These are phyloP conservation scores for Calliopsis andreniformis DNA, from an alignment of 1,140 invertebrate genomes.

Conservation along the genomic window DNA sequence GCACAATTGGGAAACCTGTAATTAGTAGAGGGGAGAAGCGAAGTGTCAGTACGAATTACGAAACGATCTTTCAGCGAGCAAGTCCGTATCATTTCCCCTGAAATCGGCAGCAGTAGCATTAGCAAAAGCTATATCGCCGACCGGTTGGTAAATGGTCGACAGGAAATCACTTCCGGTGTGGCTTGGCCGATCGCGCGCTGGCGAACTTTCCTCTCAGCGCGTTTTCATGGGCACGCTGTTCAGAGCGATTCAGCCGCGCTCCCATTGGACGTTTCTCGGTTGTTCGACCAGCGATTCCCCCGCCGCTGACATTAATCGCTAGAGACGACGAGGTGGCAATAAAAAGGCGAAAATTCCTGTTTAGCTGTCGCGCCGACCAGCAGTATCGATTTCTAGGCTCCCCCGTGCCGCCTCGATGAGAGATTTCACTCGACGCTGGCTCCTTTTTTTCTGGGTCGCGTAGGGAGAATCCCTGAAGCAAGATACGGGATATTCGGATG, in stretches of 20 bases:
- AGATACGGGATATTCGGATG: too few species aligned
- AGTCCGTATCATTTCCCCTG: too few species aligned
- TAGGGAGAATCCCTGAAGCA: too few species aligned
- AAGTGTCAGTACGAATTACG: too few species aligned
- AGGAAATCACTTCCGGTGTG: conserved; percentile 43
- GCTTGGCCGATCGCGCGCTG: not conserved
- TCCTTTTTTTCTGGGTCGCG: not conserved
- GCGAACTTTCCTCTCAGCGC: conserved; percentile 24
- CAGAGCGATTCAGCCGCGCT: not conserved
- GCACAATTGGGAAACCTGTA: too few species aligned
- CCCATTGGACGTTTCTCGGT: conserved; percentile 7
- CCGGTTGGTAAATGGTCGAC: too few species aligned
- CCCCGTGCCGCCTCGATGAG: not conserved
- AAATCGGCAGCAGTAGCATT: conserved; percentile 38
- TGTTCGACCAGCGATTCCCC: not conserved
- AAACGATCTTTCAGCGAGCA: too few species aligned
- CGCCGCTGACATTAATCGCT: conserved; percentile 24
- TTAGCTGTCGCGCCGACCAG: conserved; percentile 10
- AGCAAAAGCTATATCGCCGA: conserved; percentile 16
- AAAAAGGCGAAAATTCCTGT: conserved; percentile 40
- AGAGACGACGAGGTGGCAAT: conserved; percentile 20
- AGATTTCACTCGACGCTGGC: conserved; percentile 9
- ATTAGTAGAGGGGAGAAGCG: too few species aligned
- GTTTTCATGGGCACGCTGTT: conserved; percentile 29
- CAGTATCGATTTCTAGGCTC: conserved; percentile 34